These are phyloP conservation scores for Apus apus DNA, from an alignment of 2,113 vertebrate species.

Conservation along the genomic window DNA sequence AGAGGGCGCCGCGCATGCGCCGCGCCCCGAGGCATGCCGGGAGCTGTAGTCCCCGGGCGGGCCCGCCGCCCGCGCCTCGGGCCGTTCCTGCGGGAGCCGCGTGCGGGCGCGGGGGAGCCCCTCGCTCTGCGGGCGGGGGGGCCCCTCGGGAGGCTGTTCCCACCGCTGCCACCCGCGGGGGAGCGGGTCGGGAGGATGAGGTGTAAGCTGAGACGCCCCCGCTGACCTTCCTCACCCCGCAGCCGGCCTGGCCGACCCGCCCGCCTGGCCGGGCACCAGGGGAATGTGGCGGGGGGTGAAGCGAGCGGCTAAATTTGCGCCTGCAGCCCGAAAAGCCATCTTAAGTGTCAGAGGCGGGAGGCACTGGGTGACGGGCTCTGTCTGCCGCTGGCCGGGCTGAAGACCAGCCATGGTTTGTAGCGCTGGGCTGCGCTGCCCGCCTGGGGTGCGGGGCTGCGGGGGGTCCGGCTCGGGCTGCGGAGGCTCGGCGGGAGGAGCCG, in stretches of 20 bases:
- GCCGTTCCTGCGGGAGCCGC: no score
- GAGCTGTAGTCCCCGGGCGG: slow-evolving; percentile 28
- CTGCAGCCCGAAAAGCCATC: slow-evolving; percentile 70
- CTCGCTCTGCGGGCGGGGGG: no score
- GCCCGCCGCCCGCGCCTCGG: no score
- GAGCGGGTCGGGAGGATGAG: background rate
- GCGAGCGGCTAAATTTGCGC: slow-evolving; percentile 87
- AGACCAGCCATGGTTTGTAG: slow-evolving; percentile 82
- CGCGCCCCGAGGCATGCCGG: background rate
- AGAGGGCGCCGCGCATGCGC: background rate
- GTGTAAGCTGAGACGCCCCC: slow-evolving; percentile 39
- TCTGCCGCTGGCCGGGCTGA: slow-evolving; percentile 39
- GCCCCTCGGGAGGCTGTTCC: accelerated
- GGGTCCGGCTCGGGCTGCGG: no score
- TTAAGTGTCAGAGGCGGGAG: slow-evolving; percentile 73
- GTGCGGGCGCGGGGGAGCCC: no score
- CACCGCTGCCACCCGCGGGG: background rate
- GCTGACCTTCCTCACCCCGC: slow-evolving; percentile 43
- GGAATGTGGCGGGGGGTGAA: slow-evolving; percentile 72
- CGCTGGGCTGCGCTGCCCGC: slow-evolving; percentile 1
- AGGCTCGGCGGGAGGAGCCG: background rate
- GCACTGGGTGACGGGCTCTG: slow-evolving; percentile 67
- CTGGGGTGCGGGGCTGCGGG: no score
- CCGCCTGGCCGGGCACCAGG: slow-evolving; percentile 66
- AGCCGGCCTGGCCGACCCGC: slow-evolving; percentile 31